phyloP scores from a whole-genome alignment of 2,113 vertebrate genomes.

The Ptilorrhoa leucosticta region DNA sequence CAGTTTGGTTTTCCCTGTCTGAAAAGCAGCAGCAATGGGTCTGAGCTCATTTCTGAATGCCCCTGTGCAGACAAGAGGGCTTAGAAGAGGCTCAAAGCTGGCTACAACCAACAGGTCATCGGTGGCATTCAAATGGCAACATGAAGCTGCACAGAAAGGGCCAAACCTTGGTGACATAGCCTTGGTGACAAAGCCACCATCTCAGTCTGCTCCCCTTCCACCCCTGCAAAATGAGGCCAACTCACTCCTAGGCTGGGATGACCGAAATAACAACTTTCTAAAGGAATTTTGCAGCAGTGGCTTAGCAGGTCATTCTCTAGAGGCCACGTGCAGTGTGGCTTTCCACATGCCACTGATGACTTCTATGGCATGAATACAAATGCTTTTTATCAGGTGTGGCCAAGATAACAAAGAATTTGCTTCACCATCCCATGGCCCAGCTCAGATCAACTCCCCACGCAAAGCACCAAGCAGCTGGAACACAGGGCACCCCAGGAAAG shows the following conservation, averaged over 20 bases:
- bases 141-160: background rate
- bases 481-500: background rate
- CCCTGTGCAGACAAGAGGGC: background rate
- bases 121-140: background rate
- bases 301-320: background rate
- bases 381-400: background rate
- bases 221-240: background rate
- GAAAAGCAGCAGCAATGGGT: background rate
- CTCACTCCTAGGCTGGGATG: background rate
- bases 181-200: background rate
- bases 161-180: background rate
- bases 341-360: background rate
- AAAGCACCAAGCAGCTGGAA: background rate
- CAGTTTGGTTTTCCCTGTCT: background rate
- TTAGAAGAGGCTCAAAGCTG: background rate
- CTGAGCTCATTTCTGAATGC: background rate
- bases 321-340: background rate
- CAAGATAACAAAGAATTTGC: background rate
- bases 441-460: background rate
- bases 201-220: background rate
- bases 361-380: fast-evolving
- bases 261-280: background rate
- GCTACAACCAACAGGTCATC: background rate
- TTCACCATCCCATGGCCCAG: background rate
- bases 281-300: background rate